These are phyloP conservation scores for Xestia rhomboidea DNA, from an alignment of 2,888 invertebrate species.

Conservation along the genomic window DNA sequence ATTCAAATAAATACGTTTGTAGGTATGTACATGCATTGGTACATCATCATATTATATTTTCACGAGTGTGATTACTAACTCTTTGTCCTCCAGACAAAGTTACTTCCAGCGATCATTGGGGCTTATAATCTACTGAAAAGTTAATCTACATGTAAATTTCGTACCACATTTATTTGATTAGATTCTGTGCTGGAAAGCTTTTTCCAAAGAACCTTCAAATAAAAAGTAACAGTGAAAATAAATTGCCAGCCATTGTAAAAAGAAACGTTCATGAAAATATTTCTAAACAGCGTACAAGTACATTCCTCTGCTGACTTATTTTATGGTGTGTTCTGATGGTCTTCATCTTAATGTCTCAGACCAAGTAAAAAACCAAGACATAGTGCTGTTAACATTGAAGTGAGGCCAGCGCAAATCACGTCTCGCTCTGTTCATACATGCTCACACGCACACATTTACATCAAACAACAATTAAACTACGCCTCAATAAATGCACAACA, in stretches of 20 bases:
- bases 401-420: no score
- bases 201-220: not conserved
- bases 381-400: no score
- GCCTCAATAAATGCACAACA: no score
- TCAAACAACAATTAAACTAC: no score
- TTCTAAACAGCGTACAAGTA: not conserved
- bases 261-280: no score
- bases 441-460: no score
- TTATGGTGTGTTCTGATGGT: not conserved
- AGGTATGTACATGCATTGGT: not conserved
- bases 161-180: not conserved
- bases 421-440: no score
- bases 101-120: not conserved
- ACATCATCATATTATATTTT: not conserved
- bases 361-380: no score
- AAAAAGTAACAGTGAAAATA: not conserved
- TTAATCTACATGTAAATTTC: not conserved
- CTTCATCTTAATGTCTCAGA: not conserved
- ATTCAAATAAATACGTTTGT: not conserved
- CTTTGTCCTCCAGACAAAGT: constrained; percentile 13
- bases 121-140: not conserved
- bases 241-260: not conserved
- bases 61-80: not conserved
- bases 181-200: not conserved
- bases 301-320: not conserved